Evolutionary conservation across 2,113 vertebrate species (phyloP).

Genomic region (Rutilus rutilus): DNA sequence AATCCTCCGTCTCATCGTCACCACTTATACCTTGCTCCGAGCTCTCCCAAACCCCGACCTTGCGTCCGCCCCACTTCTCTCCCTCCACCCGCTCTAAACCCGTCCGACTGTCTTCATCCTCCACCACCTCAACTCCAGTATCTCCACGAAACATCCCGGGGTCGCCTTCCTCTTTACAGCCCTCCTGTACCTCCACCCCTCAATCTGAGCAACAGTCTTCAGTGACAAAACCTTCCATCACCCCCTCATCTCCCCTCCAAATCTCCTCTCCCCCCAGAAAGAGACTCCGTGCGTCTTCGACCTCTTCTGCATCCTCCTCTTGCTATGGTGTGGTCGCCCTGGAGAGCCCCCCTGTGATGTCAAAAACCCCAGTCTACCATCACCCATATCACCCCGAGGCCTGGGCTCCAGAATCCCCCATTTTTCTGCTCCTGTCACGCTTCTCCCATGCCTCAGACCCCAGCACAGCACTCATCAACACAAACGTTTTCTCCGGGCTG

Average conservation of each 20-base stretch:
- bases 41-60: slow-evolving; percentile 9
- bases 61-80: slow-evolving; percentile 14
- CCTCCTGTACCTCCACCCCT: slow-evolving; percentile 21
- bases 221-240: slow-evolving; percentile 53
- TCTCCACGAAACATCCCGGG: slow-evolving; percentile 5
- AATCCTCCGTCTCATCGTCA: slow-evolving; percentile 55
- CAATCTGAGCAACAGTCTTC: slow-evolving; percentile 10
- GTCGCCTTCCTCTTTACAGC: slow-evolving; percentile 24
- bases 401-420: slow-evolving; percentile 83
- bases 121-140: slow-evolving; percentile 18
- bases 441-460: slow-evolving; percentile 87
- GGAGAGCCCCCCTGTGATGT: slow-evolving; percentile 64
- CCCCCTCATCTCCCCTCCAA: slow-evolving; percentile 65
- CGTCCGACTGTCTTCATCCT: background rate
- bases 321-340: slow-evolving; percentile 57
- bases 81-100: slow-evolving; percentile 49
- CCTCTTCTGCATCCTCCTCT: slow-evolving; percentile 46
- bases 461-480: slow-evolving; percentile 76
- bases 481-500: slow-evolving; percentile 72
- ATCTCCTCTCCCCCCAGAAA: slow-evolving; percentile 69
- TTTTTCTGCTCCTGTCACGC: slow-evolving; percentile 84
- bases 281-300: slow-evolving; percentile 57
- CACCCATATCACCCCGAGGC: slow-evolving; percentile 82
- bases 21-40: slow-evolving; percentile 58
- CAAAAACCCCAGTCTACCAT: slow-evolving; percentile 60